phyloP scores from a whole-genome alignment of 1,140 invertebrate genomes.

The Heterodera carotae region DNA sequence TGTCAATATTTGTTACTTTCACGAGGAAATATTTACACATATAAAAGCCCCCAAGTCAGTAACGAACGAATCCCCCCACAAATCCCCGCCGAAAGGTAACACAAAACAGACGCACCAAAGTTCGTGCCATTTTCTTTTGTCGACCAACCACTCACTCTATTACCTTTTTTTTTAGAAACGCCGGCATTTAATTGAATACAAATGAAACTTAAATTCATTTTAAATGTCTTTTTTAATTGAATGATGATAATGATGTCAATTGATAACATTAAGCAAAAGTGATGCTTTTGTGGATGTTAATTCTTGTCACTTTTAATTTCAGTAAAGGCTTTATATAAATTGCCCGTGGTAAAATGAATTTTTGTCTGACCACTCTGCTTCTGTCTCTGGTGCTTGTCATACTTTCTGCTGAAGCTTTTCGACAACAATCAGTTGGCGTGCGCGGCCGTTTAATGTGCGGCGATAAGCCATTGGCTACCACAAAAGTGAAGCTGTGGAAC shows the following conservation, averaged over 20 bases:
- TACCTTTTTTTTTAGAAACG: too few species aligned
- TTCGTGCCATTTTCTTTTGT: too few species aligned
- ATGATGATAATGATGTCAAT: too few species aligned
- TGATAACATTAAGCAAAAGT: too few species aligned
- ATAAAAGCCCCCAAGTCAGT: not conserved
- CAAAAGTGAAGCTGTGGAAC: constrained; percentile 48
- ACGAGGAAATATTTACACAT: not conserved
- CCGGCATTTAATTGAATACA: too few species aligned
- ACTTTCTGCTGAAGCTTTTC: constrained; percentile 22
- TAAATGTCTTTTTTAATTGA: too few species aligned
- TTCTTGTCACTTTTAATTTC: too few species aligned
- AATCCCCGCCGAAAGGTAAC: not conserved
- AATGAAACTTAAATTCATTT: too few species aligned
- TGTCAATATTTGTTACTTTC: not conserved
- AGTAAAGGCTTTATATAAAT: too few species aligned
- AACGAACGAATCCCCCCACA: too few species aligned
- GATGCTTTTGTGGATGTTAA: too few species aligned
- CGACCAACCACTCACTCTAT: too few species aligned
- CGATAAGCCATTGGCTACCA: constrained; percentile 37
- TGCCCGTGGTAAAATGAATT: not conserved
- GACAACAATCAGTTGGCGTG: constrained; percentile 47
- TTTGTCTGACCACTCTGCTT: not conserved
- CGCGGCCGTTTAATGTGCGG: constrained; percentile 47
- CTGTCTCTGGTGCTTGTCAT: not conserved
- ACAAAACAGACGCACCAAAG: not conserved